Evolutionary conservation across 2,888 invertebrate genomes (phyloP).

Genomic region (Fragum fragum): DNA sequence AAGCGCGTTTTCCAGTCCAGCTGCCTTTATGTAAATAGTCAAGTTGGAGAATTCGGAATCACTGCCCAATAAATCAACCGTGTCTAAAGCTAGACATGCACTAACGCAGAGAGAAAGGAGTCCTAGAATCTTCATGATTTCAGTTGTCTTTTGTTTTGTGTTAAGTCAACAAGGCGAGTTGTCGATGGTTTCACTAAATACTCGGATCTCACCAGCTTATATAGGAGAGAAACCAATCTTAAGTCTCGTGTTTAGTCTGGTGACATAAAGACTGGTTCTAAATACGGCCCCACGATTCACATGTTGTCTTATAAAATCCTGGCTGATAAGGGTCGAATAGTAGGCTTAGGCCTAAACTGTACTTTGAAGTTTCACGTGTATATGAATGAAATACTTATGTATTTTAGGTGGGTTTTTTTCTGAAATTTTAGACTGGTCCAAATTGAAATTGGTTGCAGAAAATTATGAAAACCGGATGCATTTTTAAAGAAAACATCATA

Average conservation of each 20-base stretch:
- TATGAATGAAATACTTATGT: too few relatives aligned
- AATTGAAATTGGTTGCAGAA: too few relatives aligned
- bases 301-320: neutral
- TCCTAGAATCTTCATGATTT: slow-evolving; percentile 9
- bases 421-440: too few relatives aligned
- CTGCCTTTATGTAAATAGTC: slow-evolving; percentile 46
- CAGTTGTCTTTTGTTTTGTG: too few relatives aligned
- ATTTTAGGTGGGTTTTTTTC: too few relatives aligned
- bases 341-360: neutral
- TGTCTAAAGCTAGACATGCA: slow-evolving; percentile 37
- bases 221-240: neutral
- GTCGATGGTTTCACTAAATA: neutral
- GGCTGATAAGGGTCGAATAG: neutral
- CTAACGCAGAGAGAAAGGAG: slow-evolving; percentile 10
- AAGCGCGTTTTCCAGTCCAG: slow-evolving; percentile 54
- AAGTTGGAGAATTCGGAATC: slow-evolving; percentile 51
- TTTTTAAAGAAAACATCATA: too few relatives aligned
- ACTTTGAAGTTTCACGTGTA: too few relatives aligned
- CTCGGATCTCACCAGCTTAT: neutral
- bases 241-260: neutral
- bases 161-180: neutral
- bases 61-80: slow-evolving; percentile 48
- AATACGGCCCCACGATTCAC: slow-evolving; percentile 3
- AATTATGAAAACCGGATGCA: too few relatives aligned
- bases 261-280: neutral